Base-by-base conservation (phyloP, 2,113 vertebrate species). In the Seriola dumerili region DNA sequence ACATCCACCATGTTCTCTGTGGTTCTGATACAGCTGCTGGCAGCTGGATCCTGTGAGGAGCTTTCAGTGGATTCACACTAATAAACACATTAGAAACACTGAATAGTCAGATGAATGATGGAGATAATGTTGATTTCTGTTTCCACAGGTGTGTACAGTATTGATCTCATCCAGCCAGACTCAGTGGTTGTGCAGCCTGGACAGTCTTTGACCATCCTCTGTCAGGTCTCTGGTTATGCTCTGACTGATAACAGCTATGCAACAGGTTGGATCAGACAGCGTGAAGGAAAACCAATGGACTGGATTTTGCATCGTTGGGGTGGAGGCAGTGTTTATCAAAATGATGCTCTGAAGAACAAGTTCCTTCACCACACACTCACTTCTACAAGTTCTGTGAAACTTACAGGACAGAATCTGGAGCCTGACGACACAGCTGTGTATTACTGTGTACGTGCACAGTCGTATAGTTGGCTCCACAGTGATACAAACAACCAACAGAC, bases 351-450 rank as follows among this genome's bases (percentile, higher is more conserved):
- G 34, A 36, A 36, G 34, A 36, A 36, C 34, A 36, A 36, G 34
- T 36, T 36, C 34, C 34, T 36, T 36, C 4, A 36, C 34, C 34
- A 36, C 34, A 36, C 34, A 36, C 6, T 36, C 4, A 36, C 34
- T 36, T 25, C 25, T 25, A 25, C 25, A 2, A 36, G 34, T 36
- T 36, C 34, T 36, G 34, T 36, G 3, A 36, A 4, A 36, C 6
- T 36, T 5, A 36, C 34, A 36, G 34, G 34, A 36, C 34, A 36
- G 34, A 36, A 36, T 36, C 4, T 36, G 3, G 1, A 76, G 76
- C 17, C 50, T 74, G 83, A 91, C 32, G 81, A 92, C 68, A 67
- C 85, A 16, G 85, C 85, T 62, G 50, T 91, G 19, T 92, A 93
- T 85, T 87, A 83, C 73, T 92, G 91, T 63, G 14, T 19, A 36